phyloP scores from a whole-genome alignment of 2,113 vertebrate genomes.

The Thunnus thynnus region DNA sequence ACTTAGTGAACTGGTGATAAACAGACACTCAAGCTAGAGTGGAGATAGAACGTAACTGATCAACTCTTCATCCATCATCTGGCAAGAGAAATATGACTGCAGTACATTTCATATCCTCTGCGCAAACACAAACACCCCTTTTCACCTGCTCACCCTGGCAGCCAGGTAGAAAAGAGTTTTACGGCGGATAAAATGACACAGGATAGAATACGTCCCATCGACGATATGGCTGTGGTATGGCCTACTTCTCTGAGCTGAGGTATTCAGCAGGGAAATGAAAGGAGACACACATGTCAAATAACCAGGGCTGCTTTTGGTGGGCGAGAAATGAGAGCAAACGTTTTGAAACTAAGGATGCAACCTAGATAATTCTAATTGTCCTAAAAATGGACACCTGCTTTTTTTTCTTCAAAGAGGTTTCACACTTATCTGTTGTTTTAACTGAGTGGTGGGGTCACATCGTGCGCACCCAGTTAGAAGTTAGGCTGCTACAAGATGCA shows the following conservation, averaged over 20 bases:
- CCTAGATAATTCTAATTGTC: conserved; percentile 77
- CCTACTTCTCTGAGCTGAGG: conserved; percentile 79
- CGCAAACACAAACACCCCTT: conserved; percentile 13
- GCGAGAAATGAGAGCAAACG: conserved; percentile 77
- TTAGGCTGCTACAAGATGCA: neutral
- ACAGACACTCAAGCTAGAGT: neutral
- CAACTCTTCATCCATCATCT: conserved; percentile 2
- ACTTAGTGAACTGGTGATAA: too few species aligned
- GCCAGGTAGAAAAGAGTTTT: conserved; percentile 24
- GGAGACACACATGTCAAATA: conserved; percentile 83
- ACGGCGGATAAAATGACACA: conserved; percentile 11
- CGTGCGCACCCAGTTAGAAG: neutral
- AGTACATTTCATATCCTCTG: neutral
- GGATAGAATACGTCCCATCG: conserved; percentile 50
- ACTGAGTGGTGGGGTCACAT: neutral
- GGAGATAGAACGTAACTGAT: neutral
- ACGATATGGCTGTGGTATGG: conserved; percentile 60
- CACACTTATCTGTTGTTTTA: conserved; percentile 1
- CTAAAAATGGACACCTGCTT: conserved; percentile 69
- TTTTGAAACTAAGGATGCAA: conserved; percentile 73
- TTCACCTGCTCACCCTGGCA: conserved; percentile 46
- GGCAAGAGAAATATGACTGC: neutral
- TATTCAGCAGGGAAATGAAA: conserved; percentile 83
- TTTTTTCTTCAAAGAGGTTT: conserved; percentile 12
- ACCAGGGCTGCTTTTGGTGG: conserved; percentile 70